Evolutionary conservation across 2,113 vertebrate genomes (phyloP).

Genomic region (Taurulus bubalis): DNA sequence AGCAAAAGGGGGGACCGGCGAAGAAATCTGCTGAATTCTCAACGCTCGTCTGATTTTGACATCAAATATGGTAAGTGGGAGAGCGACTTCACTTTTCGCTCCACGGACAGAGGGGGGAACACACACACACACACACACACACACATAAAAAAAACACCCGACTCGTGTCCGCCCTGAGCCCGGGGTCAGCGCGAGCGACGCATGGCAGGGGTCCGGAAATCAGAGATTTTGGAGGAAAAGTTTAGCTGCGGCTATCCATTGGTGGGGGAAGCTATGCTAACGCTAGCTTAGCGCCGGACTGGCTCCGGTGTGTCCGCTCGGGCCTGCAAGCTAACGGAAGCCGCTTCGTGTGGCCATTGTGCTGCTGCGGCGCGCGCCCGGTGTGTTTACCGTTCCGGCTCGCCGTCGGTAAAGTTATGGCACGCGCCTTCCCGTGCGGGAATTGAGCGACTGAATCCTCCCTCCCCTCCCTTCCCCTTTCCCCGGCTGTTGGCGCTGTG

Average conservation of each 20-base stretch:
- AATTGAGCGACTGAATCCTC: conserved; percentile 9
- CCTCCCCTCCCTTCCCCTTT: no score
- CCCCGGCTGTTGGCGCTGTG: conserved; percentile 28
- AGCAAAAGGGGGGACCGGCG: conserved; percentile 86
- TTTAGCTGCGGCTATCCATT: conserved; percentile 75
- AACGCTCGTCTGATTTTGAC: conserved; percentile 82
- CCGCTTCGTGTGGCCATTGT: conserved; percentile 33
- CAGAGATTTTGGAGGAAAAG: conserved; percentile 82
- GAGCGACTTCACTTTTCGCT: conserved; percentile 44
- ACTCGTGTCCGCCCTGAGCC: background rate
- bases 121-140: no score
- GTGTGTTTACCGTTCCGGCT: conserved; percentile 54
- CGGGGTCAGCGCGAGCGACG: conserved; percentile 36
- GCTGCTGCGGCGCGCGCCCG: conserved; percentile 42
- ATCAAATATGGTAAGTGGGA: conserved; percentile 77
- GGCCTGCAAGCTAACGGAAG: conserved; percentile 71
- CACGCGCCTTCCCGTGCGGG: conserved; percentile 22
- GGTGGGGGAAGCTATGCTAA: conserved; percentile 73
- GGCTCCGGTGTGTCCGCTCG: conserved; percentile 64
- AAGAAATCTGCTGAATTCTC: conserved; percentile 91
- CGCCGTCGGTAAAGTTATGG: conserved; percentile 48
- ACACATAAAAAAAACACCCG: background rate
- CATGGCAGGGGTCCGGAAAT: conserved; percentile 62
- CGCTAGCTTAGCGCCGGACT: conserved; percentile 39
- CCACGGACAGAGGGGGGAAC: background rate